phyloP scores from a whole-genome alignment of 2,797 vertebrate species.

The Sitta carolinensis region DNA sequence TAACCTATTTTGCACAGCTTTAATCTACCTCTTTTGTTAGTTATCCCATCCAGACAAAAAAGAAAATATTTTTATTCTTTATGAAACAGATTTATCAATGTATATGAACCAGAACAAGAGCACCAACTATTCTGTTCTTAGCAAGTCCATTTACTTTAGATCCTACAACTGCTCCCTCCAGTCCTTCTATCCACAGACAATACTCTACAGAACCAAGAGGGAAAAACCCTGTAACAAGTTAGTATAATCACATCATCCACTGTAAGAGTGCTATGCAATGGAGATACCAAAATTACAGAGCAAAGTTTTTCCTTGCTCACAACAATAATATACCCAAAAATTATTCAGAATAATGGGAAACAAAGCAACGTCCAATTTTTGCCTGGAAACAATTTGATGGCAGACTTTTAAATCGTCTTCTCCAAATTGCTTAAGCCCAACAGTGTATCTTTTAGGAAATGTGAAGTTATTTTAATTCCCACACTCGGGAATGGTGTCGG shows the following conservation, averaged over 20 bases:
- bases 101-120: not conserved
- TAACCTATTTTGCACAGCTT: not conserved
- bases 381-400: not conserved
- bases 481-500: fast-evolving
- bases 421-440: fast-evolving
- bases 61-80: not conserved
- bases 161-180: not conserved
- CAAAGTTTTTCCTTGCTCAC: not conserved
- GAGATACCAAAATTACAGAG: fast-evolving
- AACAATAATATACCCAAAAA: fast-evolving
- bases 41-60: not conserved
- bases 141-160: not conserved
- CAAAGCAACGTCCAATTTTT: not conserved
- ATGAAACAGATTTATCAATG: not conserved
- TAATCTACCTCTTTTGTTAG: not conserved
- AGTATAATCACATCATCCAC: not conserved
- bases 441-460: fast-evolving
- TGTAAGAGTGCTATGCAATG: fast-evolving
- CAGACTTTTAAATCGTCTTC: not conserved
- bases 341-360: not conserved
- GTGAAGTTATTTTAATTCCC: fast-evolving
- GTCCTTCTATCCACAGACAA: not conserved
- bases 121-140: not conserved
- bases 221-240: not conserved
- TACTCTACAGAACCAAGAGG: not conserved